Percentiles rank a stretch among this genome's conserved stretches.
Conservation (phyloP, 2,797 vertebrate genomes). For the Cyprinella venusta region DNA sequence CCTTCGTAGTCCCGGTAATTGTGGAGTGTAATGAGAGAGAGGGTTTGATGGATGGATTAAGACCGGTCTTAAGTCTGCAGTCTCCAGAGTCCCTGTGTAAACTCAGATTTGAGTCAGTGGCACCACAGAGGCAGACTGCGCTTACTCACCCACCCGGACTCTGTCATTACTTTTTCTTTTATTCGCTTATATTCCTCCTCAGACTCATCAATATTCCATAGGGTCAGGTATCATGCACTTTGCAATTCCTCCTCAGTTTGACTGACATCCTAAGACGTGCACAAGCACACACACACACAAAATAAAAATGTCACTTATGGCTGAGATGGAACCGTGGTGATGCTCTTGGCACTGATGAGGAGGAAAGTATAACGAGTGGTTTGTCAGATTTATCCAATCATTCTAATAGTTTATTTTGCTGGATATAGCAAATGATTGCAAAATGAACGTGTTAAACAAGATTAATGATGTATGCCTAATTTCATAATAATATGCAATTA, state of each 20-base stretch:
- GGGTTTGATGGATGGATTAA: constrained; percentile 55
- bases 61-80: constrained; percentile 47
- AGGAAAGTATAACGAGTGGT: constrained; percentile 24
- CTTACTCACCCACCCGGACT: constrained; percentile 41
- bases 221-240: constrained; percentile 43
- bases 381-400: background rate
- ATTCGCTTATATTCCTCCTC: constrained; percentile 43
- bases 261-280: constrained; percentile 29
- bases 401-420: background rate
- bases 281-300: background rate
- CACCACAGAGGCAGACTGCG: constrained; percentile 47
- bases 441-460: background rate
- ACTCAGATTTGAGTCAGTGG: constrained; percentile 49
- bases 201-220: constrained; percentile 58
- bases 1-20: constrained; percentile 40
- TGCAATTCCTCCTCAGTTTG: constrained; percentile 26
- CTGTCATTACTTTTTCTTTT: constrained; percentile 52
- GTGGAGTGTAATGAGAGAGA: constrained; percentile 49
- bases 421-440: background rate
- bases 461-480: background rate
- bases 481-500: background rate
- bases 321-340: background rate
- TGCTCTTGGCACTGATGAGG: background rate
- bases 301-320: constrained; percentile 14
- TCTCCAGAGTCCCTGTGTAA: constrained; percentile 53